Evolutionary conservation across 2,113 vertebrate genomes (phyloP), one percentile per base, ranked within the genome.

Genomic region (Amphilophus citrinellus): DNA sequence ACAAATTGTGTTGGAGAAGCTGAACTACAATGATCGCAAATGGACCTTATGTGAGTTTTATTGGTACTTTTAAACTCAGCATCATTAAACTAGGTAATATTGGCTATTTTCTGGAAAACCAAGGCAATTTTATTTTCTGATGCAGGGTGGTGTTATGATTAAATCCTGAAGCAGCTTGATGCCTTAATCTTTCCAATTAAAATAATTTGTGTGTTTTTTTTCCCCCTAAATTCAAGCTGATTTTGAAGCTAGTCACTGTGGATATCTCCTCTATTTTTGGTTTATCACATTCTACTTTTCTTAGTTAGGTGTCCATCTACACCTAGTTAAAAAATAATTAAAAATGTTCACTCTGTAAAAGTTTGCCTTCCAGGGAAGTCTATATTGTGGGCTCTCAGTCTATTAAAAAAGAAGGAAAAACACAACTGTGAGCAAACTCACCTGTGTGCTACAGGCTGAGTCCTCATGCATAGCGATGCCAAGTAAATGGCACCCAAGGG

Each of bases 401-500:
- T 50, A 50, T 15, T 61, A 2, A 50, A 14, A 27, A 14, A 47
- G 44, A 14, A 47, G 44, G 44, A 68, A 68, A 68, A 68, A 53
- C 44, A 15, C 22, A 61, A 50, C 62, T 77, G 44, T 42, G 53
- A 47, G 66, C 32, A 39, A 7, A 44, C 35, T 8, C 5, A 8
- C 14, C 66, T 44, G 47, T 83, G 0, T 7, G 15, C 80, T 76
- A 27, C 50, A 35, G 14, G 24, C 15, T 78, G 47, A 39, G 50
- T 56, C 76, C 76, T 76, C 30, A 17, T 24, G 58, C 47, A 17
- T 3, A 42, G 35, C 61, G 42, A 76, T 82, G 73, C 59, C 71
- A 65, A 59, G 61, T 30, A 24, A 73, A 75, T 78, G 71, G 57
- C 47, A 85, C 39, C 87, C 76, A 27, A 66, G 50, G 53, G 61